Conservation (phyloP, 2,888 invertebrate genomes). For the Lamproptera curius region DNA sequence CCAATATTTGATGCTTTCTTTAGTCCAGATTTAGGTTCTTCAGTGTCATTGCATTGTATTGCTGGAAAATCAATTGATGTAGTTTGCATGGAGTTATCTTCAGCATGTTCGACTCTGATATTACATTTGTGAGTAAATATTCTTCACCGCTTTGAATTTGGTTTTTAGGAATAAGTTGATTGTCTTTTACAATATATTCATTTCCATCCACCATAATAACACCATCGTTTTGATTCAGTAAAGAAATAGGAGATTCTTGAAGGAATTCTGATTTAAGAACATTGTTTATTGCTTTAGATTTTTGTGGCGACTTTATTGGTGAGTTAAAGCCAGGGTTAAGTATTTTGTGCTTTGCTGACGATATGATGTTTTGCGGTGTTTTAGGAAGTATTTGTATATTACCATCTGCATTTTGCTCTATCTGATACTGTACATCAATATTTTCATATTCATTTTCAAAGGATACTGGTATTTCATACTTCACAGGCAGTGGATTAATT, state of each 20-base stretch:
- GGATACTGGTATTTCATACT: constrained; percentile 49
- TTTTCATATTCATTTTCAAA: constrained; percentile 52
- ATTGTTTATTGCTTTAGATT: constrained; percentile 30
- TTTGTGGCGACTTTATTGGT: constrained; percentile 33
- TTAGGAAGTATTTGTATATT: constrained; percentile 73
- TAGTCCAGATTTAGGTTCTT: constrained; percentile 45
- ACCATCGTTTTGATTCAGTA: constrained; percentile 41
- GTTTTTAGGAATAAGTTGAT: constrained; percentile 50
- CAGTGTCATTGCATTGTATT: constrained; percentile 36
- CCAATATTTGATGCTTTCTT: constrained; percentile 47
- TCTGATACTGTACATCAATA: constrained; percentile 49
- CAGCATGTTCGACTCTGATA: constrained; percentile 44
- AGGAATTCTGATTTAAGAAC: constrained; percentile 37
- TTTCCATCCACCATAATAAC: constrained; percentile 77
- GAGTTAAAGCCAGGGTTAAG: constrained; percentile 53
- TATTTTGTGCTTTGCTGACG: constrained; percentile 55
- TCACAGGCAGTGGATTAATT: constrained; percentile 29
- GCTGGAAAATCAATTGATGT: constrained; percentile 45
- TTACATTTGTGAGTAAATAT: constrained; percentile 45
- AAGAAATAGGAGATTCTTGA: constrained; percentile 36
- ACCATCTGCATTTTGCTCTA: constrained; percentile 52
- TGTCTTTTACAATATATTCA: constrained; percentile 73
- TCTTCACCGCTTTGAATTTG: constrained; percentile 32
- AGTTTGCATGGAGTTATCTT: constrained; percentile 37
- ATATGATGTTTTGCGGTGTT: constrained; percentile 37